Base-by-base conservation (phyloP, 92 coral and sea anemone species). In the Ricordea florida region DNA sequence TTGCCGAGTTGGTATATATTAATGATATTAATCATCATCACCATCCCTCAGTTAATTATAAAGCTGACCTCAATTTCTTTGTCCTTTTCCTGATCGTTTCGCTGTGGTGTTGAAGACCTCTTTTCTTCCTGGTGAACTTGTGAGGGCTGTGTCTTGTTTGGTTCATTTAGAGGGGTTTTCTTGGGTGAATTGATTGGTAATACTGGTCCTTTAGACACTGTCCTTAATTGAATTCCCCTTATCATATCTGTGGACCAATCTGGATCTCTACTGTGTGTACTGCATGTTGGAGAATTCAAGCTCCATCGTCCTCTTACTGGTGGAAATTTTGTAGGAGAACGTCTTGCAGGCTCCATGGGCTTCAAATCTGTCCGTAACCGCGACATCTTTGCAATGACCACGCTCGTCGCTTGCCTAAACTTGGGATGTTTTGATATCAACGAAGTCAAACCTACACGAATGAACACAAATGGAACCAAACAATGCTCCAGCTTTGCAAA, bases 181-280 rank as follows among this genome's bases (percentile, higher is more conserved):
- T 62, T 40, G 0, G 57, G 28, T 17, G 59, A 30, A 6, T 24
- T 28, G 29, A 46, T 51, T 29, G 70, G n/a, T 61, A 52, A 27
- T 31, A 27, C 5, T 11, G 78, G 72, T 29, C 32, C 60, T 38
- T 57, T 79, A 13, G 85, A 44, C n/a, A 31, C 59, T 11, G 87
- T 73, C 43, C 55, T 73, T 20, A 91, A 35, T 25, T 76, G 89
- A 42, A 79, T 47, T 0, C 93, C 97, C 13, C 92, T 65, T 0
- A 91, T 78, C 93, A 91, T 91, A 32, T 91, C 97, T 4, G 67
- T 44, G 3, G 87, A 47, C 90, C 83, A 87, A 10, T 79, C 74
- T 27, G 79, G 76, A 13, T 67, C 79, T 51, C 80, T 44, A 3
- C 82, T 40, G 56, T 76, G 83, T 38, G 41, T 69, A 4, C 63